phyloP scores from a whole-genome alignment of 2,113 vertebrate genomes.

The Chionomys nivalis region DNA sequence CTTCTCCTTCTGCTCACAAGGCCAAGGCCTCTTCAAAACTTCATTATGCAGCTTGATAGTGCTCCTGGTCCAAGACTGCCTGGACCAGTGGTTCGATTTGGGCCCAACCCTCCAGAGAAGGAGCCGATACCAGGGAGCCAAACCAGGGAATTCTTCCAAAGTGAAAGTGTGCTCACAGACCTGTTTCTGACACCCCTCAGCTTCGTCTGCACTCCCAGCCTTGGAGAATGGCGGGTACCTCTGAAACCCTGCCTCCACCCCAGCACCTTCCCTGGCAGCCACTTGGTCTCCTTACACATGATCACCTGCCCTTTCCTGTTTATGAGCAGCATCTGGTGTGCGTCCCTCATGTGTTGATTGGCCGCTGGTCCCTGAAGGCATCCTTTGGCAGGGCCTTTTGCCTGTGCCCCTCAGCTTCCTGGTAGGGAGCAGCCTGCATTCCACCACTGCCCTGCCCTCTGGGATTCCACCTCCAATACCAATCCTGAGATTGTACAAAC shows the following conservation, averaged over 20 bases:
- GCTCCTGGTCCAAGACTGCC: conserved; percentile 33
- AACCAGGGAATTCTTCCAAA: neutral
- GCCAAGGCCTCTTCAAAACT: neutral
- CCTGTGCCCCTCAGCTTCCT: neutral
- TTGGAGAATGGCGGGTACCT: too few relatives aligned
- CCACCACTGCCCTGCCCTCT: neutral
- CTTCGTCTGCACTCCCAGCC: neutral
- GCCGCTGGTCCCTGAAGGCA: neutral
- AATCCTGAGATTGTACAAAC: neutral
- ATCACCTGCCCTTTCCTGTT: neutral
- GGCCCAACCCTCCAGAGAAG: neutral
- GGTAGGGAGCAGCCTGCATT: too few relatives aligned
- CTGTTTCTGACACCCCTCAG: neutral
- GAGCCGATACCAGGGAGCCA: too few relatives aligned
- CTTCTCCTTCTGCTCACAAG: neutral
- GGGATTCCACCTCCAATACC: neutral
- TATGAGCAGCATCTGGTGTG: neutral
- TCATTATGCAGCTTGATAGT: neutral
- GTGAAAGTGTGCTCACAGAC: neutral
- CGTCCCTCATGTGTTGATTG: neutral
- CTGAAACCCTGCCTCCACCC: neutral
- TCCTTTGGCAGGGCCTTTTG: neutral
- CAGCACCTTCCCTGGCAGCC: neutral
- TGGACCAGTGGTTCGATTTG: neutral
- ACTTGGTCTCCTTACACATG: neutral